These are phyloP conservation scores for Corvus hawaiiensis DNA, from an alignment of 2,113 vertebrate species.

Conservation along the genomic window DNA sequence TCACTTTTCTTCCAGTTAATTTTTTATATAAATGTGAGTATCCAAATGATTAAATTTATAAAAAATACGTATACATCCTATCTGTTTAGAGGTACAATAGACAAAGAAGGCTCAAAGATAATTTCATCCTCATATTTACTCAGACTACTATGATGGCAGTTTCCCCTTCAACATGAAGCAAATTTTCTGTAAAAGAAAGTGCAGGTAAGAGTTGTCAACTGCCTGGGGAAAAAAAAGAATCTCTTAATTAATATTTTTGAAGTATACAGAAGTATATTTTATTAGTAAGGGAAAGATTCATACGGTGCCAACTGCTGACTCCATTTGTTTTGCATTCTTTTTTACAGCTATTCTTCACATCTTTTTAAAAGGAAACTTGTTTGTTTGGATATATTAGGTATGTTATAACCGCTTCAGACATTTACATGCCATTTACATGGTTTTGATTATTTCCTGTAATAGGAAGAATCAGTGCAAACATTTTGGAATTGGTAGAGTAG, in stretches of 20 bases:
- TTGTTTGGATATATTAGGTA: neutral
- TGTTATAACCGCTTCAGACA: neutral
- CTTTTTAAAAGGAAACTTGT: neutral
- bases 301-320: neutral
- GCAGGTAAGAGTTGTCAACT: neutral
- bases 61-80: neutral
- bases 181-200: neutral
- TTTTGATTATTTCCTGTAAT: neutral
- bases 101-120: neutral
- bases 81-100: neutral
- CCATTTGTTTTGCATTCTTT: neutral
- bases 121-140: neutral
- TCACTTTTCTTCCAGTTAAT: neutral
- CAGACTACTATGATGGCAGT: fast-evolving
- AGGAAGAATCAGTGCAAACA: neutral
- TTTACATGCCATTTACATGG: neutral
- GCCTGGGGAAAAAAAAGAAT: fast-evolving
- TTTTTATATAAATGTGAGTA: neutral
- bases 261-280: neutral
- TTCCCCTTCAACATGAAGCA: neutral
- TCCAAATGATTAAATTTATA: neutral
- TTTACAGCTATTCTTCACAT: neutral
- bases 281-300: neutral
- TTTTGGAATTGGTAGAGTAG: neutral
- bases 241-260: neutral